A percentile compares a stretch with the other conserved stretches of the same genome.
Evolutionary conservation across 1,140 invertebrate species (phyloP).

Genomic region (Elymnias hypermnestra): DNA sequence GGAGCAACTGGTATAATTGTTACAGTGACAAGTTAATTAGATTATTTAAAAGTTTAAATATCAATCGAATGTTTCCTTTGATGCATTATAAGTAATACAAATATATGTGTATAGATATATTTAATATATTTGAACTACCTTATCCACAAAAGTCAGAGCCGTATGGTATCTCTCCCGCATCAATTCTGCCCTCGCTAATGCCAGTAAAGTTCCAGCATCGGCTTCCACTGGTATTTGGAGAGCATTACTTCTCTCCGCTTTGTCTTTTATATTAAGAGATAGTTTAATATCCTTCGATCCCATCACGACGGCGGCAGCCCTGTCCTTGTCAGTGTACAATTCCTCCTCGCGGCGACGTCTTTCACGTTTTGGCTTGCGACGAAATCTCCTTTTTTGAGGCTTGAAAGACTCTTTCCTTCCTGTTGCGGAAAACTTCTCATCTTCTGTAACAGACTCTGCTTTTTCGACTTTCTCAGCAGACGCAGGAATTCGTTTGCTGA

Average conservation of each 20-base stretch:
- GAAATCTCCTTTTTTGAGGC: constrained; percentile 45
- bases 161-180: constrained; percentile 81
- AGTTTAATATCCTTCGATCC: constrained; percentile 90
- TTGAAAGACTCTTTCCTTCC: constrained; percentile 55
- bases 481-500: constrained; percentile 56
- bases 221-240: constrained; percentile 87
- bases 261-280: constrained; percentile 86
- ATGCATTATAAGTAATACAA: too few species aligned
- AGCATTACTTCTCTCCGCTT: constrained; percentile 84
- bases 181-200: constrained; percentile 85
- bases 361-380: constrained; percentile 72
- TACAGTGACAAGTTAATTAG: too few species aligned
- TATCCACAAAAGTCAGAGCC: constrained; percentile 86
- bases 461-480: constrained; percentile 44
- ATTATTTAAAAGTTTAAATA: too few species aligned
- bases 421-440: constrained; percentile 37
- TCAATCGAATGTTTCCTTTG: too few species aligned
- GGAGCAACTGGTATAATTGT: too few species aligned
- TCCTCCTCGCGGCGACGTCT: constrained; percentile 83
- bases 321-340: constrained; percentile 92
- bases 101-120: too few species aligned
- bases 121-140: constrained; percentile 81
- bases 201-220: constrained; percentile 84
- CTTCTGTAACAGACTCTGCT: constrained; percentile 35
- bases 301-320: constrained; percentile 91